Base-by-base conservation (phyloP, 2,888 invertebrate genomes). In the Pandemis cinnamomeana region DNA sequence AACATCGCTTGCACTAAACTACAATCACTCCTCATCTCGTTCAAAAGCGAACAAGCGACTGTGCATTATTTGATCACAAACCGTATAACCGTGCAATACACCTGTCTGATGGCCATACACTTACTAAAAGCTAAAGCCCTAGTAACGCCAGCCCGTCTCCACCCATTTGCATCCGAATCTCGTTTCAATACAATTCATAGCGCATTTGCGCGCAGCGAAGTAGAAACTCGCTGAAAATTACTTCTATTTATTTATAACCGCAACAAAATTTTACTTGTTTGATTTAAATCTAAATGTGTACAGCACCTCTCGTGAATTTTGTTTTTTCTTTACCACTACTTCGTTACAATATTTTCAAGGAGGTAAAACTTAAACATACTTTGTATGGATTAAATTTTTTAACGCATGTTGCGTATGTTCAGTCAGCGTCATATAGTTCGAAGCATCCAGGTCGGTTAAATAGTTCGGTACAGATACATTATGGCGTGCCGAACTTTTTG, bases 141-240 rank as follows among this genome's bases (percentile, higher is more conserved):
- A 71, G 78, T 77, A 78, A 78, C 80, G 80, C 81, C 73, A 76
- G 79, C 80, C 78, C 81, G 81, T 78, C 80, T 78, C 80, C 62
- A 79, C 78, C 79, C 78, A 84, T 84, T 82, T 81, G 82, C 80
- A 84, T 87, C 82, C 82, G 84, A 83, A 82, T 82, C 81, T 73
- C 81, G 77, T 82, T 86, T 82, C 79, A 82, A 81, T 82, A 83
- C 83, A 75, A 72, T 75, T 77, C 74, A 75, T 72, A 62, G 76
- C 71, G 68, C 63, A 62, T 67, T 73, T 67, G 76, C 72, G 64
- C 48, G 63, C 72, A 69, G 58, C 64, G 55, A 60, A 55, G 53
- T 72, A 72, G 67, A 72, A 67, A 77, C 77, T 77, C 75, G 72
- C 72, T 70, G 75, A 77, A 76, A 75, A 41, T 68, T 66, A 62